Evolutionary conservation across 2,888 invertebrate species (phyloP).

Genomic region (Aradus depressus): DNA sequence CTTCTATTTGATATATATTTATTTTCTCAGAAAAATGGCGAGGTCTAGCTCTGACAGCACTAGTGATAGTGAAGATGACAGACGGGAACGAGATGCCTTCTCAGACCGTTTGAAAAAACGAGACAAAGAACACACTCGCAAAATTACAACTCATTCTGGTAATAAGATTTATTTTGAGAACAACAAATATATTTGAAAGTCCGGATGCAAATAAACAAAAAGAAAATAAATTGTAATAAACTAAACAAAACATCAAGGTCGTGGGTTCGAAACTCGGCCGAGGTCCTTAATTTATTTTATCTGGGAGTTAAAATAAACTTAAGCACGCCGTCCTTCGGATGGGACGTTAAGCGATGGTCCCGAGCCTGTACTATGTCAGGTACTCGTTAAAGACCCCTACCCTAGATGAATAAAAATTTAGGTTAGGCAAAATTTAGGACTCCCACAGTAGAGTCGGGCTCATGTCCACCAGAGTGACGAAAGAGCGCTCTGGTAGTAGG

Average conservation of each 20-base stretch:
- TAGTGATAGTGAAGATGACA: conserved; percentile 54
- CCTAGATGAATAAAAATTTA: too few species aligned
- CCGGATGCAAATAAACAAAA: too few species aligned
- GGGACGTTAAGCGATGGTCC: too few species aligned
- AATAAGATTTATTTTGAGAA: not conserved
- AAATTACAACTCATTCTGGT: conserved; percentile 41
- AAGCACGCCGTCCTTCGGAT: too few species aligned
- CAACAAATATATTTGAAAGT: too few species aligned
- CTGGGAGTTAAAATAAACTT: not conserved
- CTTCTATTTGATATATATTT: not conserved
- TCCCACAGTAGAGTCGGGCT: too few species aligned
- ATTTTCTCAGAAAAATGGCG: not conserved
- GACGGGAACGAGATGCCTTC: conserved; percentile 90
- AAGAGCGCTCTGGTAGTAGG: too few species aligned
- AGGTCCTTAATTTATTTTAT: not conserved
- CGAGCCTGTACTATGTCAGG: too few species aligned
- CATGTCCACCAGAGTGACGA: too few species aligned
- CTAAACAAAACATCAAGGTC: not conserved
- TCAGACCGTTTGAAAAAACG: conserved; percentile 73
- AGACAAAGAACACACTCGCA: conserved; percentile 79
- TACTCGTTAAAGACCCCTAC: too few species aligned
- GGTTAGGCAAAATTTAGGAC: too few species aligned
- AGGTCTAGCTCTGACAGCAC: conserved; percentile 19
- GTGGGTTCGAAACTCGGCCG: not conserved
- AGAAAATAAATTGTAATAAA: too few species aligned